Percentiles rank a stretch among this genome's conserved stretches.
Evolutionary conservation across 2,113 vertebrate genomes (phyloP).

Genomic region (Panthera tigris): DNA sequence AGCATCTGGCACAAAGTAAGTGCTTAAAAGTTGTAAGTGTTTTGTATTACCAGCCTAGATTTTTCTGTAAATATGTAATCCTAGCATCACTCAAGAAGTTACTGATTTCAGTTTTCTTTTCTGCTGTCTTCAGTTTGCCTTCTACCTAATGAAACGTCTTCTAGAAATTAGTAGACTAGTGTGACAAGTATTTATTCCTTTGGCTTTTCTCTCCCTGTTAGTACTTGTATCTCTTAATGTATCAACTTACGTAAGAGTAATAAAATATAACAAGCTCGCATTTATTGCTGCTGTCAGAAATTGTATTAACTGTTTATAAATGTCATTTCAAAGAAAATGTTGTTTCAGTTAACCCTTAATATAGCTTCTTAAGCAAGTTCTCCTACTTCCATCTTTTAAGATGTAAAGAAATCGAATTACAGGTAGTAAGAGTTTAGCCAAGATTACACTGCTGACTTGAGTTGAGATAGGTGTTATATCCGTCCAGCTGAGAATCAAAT

Average conservation of each 20-base stretch:
- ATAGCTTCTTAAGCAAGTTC: neutral
- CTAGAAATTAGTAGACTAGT: neutral
- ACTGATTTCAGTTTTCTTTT: neutral
- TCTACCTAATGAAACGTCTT: neutral
- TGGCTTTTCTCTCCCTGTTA: neutral
- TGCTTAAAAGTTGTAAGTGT: neutral
- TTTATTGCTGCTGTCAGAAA: neutral
- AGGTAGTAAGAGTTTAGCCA: neutral
- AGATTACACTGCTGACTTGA: neutral
- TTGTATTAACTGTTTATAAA: neutral
- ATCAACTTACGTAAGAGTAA: neutral
- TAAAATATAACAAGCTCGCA: neutral
- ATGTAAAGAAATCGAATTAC: neutral
- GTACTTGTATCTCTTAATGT: neutral
- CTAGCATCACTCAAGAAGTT: neutral
- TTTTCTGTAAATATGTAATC: neutral
- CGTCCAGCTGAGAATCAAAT: neutral
- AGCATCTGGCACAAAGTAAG: neutral
- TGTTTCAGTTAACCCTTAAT: neutral
- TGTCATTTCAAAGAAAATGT: neutral
- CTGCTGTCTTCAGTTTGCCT: neutral
- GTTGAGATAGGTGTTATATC: neutral
- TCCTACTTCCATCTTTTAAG: neutral
- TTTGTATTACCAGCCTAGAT: neutral
- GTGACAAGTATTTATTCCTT: neutral